Conservation (phyloP, 2,113 vertebrate species). For the Pimephales promelas region DNA sequence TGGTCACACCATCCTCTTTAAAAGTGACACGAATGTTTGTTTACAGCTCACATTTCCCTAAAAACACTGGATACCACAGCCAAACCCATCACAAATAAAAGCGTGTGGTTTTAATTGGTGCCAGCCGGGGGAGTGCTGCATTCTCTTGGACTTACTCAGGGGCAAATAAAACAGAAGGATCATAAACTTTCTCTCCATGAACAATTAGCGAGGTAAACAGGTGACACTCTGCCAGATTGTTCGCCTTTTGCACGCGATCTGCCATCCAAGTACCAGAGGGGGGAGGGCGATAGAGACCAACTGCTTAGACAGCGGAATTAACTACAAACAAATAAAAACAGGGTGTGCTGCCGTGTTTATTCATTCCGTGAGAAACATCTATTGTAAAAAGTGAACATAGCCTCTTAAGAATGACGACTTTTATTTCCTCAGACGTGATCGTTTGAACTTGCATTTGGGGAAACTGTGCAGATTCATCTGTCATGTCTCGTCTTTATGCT, state of each 20-base stretch:
- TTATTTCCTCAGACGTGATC: constrained; percentile 16
- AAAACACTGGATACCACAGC: constrained; percentile 36
- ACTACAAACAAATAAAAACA: constrained; percentile 62
- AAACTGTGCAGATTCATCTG: not conserved
- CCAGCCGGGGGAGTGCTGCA: constrained; percentile 55
- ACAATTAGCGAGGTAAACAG: constrained; percentile 62
- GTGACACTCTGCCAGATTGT: constrained; percentile 60
- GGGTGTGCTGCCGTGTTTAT: constrained; percentile 30
- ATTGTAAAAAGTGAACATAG: constrained; percentile 39
- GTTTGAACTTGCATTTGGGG: constrained; percentile 23
- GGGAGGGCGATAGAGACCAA: constrained; percentile 48
- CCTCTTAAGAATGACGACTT: constrained; percentile 14
- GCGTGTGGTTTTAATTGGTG: constrained; percentile 71
- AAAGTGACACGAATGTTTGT: constrained; percentile 44
- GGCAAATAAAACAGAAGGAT: constrained; percentile 75
- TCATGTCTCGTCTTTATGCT: constrained; percentile 13
- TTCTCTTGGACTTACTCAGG: constrained; percentile 73
- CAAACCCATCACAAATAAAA: constrained; percentile 52
- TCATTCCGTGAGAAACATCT: constrained; percentile 52
- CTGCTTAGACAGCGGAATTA: constrained; percentile 60
- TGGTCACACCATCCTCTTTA: not conserved
- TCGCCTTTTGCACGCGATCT: constrained; percentile 72
- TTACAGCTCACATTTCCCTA: constrained; percentile 30
- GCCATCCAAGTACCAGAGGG: constrained; percentile 60
- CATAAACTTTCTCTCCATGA: constrained; percentile 71